Evolutionary conservation across 2,113 vertebrate species (phyloP), one percentile per base, ranked within the genome.

Genomic region (Myotis davidii): DNA sequence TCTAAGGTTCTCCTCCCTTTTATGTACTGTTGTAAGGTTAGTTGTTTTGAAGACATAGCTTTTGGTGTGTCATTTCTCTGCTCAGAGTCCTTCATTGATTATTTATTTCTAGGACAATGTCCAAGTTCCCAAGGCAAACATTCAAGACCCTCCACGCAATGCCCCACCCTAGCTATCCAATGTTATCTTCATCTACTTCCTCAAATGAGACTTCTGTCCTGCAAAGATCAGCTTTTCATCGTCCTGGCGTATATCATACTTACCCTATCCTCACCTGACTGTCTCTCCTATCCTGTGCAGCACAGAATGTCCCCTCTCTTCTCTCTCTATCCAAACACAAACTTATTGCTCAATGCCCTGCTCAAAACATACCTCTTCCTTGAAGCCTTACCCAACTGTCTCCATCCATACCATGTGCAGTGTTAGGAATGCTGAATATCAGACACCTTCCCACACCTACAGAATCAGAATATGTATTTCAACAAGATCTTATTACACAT

Each of bases 1-100:
- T 69, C 48, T 59, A 85, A 89, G 48, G 29, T 85, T 79, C 61
- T 82, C 83, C 85, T 94, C 32, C 25, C 21, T 95, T 67, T 95
- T 86, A 37, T 37, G n/a, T 69, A 37, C 69, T 42, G 6, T 52
- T 74, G 0, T 50, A 83, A 91, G 20, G 96, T 82, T 37, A 93
- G 27, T 85, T 93, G 45, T 78, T 90, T 79, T 54, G 37, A 85
- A 84, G 37, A 67, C 48, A 91, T 17, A 50, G 12, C 9, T 89
- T 94, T 94, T 16, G 11, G 11, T 21, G 27, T 73, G 17, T 37
- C 54, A 70, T 45, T 91, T 13, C 65, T 91, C 17, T 79, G 11
- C 23, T 76, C 67, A 70, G 64, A 76, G 59, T 45, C n/a, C 72
- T 89, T 56, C 32, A 82, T 9, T 39, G 9, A 90, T 8, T 84